These are phyloP conservation scores for Myotis vivesi DNA, from an alignment of 2,797 vertebrate species.

Conservation along the genomic window DNA sequence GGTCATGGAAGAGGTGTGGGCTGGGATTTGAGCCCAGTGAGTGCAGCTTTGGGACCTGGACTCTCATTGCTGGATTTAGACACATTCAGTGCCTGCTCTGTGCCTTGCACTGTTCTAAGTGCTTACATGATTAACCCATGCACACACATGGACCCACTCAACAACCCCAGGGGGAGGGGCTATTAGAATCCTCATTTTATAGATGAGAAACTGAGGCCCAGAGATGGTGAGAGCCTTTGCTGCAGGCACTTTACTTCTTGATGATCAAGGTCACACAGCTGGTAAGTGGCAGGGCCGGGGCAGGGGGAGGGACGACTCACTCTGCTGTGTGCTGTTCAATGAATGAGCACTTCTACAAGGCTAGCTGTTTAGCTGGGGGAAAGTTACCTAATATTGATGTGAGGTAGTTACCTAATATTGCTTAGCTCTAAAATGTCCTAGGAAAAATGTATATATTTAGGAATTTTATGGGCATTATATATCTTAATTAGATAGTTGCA, in stretches of 20 bases:
- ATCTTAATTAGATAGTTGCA: not conserved
- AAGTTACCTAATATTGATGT: not conserved
- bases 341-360: not conserved
- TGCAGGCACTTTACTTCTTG: not conserved
- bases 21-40: not conserved
- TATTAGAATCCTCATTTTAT: too few species aligned
- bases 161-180: too few species aligned
- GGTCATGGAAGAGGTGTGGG: fast-evolving
- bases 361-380: not conserved
- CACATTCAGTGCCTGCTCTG: not conserved
- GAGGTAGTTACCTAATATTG: not conserved
- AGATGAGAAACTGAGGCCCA: not conserved
- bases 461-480: not conserved
- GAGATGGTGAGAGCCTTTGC: not conserved
- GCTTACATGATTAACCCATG: too few species aligned
- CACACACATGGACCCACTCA: fast-evolving
- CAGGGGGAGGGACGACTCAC: fast-evolving
- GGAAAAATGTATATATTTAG: not conserved
- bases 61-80: too few species aligned
- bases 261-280: too few species aligned
- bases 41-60: not conserved
- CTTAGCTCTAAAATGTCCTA: not conserved
- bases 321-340: not conserved
- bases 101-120: fast-evolving
- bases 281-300: fast-evolving